Conservation (phyloP, 2,888 invertebrate species). For the Acleris literana region DNA sequence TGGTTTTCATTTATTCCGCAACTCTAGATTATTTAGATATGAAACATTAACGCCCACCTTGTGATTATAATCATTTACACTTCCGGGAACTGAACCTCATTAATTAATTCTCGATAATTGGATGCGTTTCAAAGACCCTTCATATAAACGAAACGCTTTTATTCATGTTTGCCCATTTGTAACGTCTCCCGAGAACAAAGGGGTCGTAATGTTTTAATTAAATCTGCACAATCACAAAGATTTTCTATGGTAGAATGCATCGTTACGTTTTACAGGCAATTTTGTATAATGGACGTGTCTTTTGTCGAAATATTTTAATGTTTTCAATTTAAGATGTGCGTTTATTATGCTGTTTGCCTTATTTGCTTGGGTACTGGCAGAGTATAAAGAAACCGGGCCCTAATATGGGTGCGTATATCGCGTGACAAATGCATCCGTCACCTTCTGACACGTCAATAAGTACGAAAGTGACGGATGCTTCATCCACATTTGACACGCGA, state of each 20-base stretch:
- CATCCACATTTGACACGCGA: no score
- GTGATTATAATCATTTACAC: conserved; percentile 16
- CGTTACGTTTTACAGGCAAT: conserved; percentile 22
- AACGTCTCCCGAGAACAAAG: conserved; percentile 27
- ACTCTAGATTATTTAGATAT: no score
- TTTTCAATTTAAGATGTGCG: no score
- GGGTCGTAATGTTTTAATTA: conserved; percentile 29
- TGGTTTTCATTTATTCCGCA: no score
- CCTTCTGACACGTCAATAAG: no score
- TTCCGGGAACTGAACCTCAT: conserved; percentile 17
- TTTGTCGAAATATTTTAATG: conserved; percentile 3
- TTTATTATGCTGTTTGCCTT: no score
- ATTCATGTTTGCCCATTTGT: conserved; percentile 30
- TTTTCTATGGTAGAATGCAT: conserved; percentile 29
- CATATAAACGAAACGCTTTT: conserved; percentile 8
- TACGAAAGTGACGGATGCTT: no score
- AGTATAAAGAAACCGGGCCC: no score
- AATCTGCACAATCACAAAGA: conserved; percentile 31
- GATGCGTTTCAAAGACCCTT: conserved; percentile 14
- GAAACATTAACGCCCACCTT: neutral
- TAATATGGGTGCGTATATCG: no score
- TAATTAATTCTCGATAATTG: conserved; percentile 22
- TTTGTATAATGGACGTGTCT: conserved; percentile 2
- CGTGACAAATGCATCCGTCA: no score
- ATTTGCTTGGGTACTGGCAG: no score